Evolutionary conservation across 2,113 vertebrate species (phyloP).

Genomic region (Seriola dumerili): DNA sequence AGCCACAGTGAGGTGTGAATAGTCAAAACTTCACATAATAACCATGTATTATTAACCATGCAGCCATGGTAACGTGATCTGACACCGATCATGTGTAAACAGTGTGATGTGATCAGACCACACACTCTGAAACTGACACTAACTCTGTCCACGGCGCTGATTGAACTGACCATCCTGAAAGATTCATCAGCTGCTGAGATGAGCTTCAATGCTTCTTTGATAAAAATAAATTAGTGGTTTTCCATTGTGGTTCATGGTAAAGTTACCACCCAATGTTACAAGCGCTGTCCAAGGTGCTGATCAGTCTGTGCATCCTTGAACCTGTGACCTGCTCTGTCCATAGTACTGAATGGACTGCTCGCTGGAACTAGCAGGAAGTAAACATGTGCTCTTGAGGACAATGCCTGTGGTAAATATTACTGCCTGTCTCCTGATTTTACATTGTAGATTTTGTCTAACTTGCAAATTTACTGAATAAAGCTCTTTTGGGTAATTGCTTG

Average conservation of each 20-base stretch:
- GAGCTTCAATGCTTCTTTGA: neutral
- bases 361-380: neutral
- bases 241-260: neutral
- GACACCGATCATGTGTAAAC: conserved; percentile 4
- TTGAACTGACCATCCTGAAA: neutral
- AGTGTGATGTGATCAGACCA: conserved; percentile 6
- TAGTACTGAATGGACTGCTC: neutral
- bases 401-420: neutral
- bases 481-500: conserved; percentile 8
- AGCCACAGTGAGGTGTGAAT: conserved; percentile 1
- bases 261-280: too few relatives aligned
- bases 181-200: neutral
- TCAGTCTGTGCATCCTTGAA: neutral
- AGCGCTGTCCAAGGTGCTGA: neutral
- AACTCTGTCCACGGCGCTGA: neutral
- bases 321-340: neutral
- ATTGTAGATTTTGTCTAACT: neutral
- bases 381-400: neutral
- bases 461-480: conserved; percentile 12
- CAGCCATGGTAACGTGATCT: conserved; percentile 8
- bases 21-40: neutral
- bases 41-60: conserved; percentile 1
- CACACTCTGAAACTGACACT: neutral
- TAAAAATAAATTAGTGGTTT: neutral
- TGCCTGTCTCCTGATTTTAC: neutral